Evolutionary conservation across 2,888 invertebrate species (phyloP).

Genomic region (Lysandra bellargus): DNA sequence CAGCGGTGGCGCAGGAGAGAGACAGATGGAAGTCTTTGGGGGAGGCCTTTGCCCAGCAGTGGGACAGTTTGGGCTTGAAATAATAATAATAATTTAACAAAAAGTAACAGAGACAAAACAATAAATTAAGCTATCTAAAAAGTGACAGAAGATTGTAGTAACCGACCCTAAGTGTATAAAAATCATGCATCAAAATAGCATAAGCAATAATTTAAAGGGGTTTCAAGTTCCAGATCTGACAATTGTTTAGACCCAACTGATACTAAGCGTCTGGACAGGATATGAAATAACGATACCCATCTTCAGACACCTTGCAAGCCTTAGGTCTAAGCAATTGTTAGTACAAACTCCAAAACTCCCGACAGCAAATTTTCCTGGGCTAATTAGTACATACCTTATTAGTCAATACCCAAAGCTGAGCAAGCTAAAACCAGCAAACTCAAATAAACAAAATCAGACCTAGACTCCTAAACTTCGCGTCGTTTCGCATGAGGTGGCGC

Average conservation of each 20-base stretch:
- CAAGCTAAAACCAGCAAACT: constrained; percentile 46
- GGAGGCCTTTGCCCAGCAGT: too few relatives aligned
- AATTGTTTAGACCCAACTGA: not conserved
- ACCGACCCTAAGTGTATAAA: not conserved
- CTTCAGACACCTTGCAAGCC: not conserved
- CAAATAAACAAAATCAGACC: constrained; percentile 72
- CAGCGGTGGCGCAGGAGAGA: too few relatives aligned
- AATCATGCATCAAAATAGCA: constrained; percentile 20
- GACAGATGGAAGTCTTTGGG: too few relatives aligned
- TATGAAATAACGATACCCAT: not conserved
- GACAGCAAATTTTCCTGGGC: constrained; percentile 32
- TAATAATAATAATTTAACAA: too few relatives aligned
- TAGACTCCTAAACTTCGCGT: constrained; percentile 77
- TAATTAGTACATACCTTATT: constrained; percentile 35
- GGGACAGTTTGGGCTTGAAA: too few relatives aligned
- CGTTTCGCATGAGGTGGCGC: constrained; percentile 74
- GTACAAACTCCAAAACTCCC: not conserved
- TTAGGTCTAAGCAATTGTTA: not conserved
- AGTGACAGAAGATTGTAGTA: too few relatives aligned
- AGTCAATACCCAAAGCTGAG: constrained; percentile 49
- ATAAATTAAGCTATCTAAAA: too few relatives aligned
- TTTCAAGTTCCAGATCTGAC: not conserved
- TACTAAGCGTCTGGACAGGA: not conserved
- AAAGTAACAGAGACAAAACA: not conserved
- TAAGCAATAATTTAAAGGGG: not conserved